Evolutionary conservation across 2,888 invertebrate genomes (phyloP).

Genomic region (Nebria salina): DNA sequence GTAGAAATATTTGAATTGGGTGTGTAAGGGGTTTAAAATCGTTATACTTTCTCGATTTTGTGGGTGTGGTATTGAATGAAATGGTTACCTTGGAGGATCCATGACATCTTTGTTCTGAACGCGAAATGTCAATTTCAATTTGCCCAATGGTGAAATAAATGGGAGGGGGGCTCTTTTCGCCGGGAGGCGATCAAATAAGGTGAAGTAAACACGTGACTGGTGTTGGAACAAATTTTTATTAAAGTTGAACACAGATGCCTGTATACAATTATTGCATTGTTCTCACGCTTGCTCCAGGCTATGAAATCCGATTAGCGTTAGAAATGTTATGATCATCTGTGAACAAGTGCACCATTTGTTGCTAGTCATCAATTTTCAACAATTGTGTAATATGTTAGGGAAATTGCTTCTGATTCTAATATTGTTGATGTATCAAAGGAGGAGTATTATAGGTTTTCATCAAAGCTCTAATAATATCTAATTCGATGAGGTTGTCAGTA

Average conservation of each 20-base stretch:
- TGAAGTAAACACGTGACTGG: background rate
- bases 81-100: background rate
- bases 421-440: background rate
- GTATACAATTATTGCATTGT: background rate
- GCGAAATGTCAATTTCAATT: constrained; percentile 1
- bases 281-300: background rate
- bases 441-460: background rate
- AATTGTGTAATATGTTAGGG: background rate
- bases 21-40: too few species aligned
- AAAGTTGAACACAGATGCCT: background rate
- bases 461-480: background rate
- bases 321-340: background rate
- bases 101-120: background rate
- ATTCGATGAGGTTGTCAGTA: background rate
- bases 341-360: background rate
- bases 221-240: background rate
- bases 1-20: too few species aligned
- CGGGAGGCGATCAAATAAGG: background rate
- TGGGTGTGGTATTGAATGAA: background rate
- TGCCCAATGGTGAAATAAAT: background rate
- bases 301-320: background rate
- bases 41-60: too few species aligned
- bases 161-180: background rate
- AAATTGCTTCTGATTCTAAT: background rate
- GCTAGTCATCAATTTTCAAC: too few species aligned